Conservation (phyloP, 2,888 invertebrate genomes). For the Eristalinus sepulchralis region DNA sequence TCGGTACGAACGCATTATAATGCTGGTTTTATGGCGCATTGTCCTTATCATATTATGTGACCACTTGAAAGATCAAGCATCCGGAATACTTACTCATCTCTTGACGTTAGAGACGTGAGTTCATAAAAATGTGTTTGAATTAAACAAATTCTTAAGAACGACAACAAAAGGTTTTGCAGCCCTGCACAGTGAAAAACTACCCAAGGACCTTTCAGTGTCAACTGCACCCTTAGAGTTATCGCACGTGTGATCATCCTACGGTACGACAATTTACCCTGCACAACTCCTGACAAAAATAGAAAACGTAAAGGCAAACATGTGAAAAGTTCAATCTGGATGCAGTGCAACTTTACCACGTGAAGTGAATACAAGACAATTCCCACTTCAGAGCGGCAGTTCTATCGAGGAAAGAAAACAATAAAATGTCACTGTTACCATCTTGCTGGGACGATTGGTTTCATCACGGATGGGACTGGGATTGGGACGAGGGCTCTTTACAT, state of each 20-base stretch:
- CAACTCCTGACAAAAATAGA: conserved; percentile 37
- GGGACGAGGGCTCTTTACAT: conserved; percentile 25
- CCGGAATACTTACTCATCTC: neutral
- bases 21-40: conserved; percentile 1
- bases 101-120: neutral
- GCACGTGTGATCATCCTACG: conserved; percentile 24
- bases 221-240: conserved; percentile 2
- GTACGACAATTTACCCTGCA: conserved; percentile 38
- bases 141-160: too few species aligned
- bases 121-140: neutral
- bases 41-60: neutral
- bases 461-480: conserved; percentile 37
- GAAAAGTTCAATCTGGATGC: neutral
- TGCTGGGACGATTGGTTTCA: conserved; percentile 61
- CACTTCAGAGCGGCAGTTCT: neutral
- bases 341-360: conserved; percentile 35
- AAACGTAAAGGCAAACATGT: conserved; percentile 11
- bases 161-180: conserved; percentile 14
- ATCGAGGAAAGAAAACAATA: neutral
- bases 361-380: conserved; percentile 35
- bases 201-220: neutral
- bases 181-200: conserved; percentile 4
- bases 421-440: conserved; percentile 32
- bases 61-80: neutral
- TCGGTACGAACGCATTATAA: neutral